phyloP scores from a whole-genome alignment of 2,797 vertebrate species.

The Octomys mimax region DNA sequence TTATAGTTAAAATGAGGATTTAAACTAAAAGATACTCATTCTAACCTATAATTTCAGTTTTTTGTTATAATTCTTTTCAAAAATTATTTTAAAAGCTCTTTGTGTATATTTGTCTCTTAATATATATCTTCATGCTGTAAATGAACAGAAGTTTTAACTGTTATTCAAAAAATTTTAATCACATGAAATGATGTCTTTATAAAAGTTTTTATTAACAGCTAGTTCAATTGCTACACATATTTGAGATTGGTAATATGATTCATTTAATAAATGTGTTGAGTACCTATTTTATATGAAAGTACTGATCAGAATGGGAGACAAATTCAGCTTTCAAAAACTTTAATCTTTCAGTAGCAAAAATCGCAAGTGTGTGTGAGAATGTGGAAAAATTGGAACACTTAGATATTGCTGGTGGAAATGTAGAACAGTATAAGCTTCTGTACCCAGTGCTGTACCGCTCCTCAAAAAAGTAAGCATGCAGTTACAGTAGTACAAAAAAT shows the following conservation, averaged over 20 bases:
- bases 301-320: background rate
- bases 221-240: background rate
- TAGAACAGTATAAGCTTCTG: background rate
- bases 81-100: background rate
- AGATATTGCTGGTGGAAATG: background rate
- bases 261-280: background rate
- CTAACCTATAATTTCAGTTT: background rate
- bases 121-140: background rate
- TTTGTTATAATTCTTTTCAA: background rate
- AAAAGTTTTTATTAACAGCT: background rate
- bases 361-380: background rate
- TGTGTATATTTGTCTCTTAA: background rate
- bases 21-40: background rate
- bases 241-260: background rate
- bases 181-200: background rate
- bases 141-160: background rate
- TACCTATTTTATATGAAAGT: background rate
- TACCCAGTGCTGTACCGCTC: background rate
- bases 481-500: background rate
- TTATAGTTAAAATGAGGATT: constrained; percentile 6
- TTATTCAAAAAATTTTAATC: background rate
- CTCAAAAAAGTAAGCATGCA: background rate
- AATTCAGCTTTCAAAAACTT: background rate
- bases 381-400: background rate
- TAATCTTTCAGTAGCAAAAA: background rate